These are phyloP conservation scores for Microctenopoma stevenorrisi DNA, from an alignment of 2,797 vertebrate species.

Conservation along the genomic window DNA sequence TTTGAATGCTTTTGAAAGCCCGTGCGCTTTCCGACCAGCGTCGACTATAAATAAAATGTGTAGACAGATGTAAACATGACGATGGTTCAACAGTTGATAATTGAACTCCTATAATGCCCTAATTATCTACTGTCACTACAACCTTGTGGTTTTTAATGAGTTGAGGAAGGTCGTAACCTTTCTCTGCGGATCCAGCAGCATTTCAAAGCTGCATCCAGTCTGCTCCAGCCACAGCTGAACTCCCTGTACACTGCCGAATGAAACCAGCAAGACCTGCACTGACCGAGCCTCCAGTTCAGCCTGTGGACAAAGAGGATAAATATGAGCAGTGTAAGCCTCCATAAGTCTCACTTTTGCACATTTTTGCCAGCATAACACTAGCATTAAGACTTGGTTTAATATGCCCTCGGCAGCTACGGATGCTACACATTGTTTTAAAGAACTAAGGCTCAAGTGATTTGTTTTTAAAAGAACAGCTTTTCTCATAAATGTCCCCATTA, in stretches of 20 bases:
- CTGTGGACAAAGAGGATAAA: constrained; percentile 40
- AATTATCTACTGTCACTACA: neutral
- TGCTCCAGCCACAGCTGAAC: constrained; percentile 78
- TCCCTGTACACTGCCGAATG: constrained; percentile 73
- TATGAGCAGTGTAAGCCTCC: neutral
- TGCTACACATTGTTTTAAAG: too few relatives aligned
- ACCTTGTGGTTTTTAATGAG: neutral
- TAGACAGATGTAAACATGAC: neutral
- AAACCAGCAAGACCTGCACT: constrained; percentile 75
- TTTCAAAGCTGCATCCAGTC: constrained; percentile 73
- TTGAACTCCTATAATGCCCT: too few relatives aligned
- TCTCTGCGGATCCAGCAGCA: constrained; percentile 80
- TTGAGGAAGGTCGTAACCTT: constrained; percentile 50
- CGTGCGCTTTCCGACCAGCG: constrained; percentile 1
- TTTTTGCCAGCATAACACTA: neutral
- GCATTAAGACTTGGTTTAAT: too few relatives aligned
- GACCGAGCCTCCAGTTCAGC: constrained; percentile 75
- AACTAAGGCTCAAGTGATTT: too few relatives aligned
- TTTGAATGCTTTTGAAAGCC: neutral
- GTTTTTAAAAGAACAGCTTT: too few relatives aligned
- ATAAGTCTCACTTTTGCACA: neutral
- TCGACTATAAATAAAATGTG: neutral
- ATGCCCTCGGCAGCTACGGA: too few relatives aligned
- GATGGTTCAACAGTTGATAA: too few relatives aligned
- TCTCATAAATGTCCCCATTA: too few relatives aligned